A percentile compares a stretch with the other conserved stretches of the same genome.
phyloP scores from a whole-genome alignment of 2,797 vertebrate genomes.

The Syndactyla subalaris region DNA sequence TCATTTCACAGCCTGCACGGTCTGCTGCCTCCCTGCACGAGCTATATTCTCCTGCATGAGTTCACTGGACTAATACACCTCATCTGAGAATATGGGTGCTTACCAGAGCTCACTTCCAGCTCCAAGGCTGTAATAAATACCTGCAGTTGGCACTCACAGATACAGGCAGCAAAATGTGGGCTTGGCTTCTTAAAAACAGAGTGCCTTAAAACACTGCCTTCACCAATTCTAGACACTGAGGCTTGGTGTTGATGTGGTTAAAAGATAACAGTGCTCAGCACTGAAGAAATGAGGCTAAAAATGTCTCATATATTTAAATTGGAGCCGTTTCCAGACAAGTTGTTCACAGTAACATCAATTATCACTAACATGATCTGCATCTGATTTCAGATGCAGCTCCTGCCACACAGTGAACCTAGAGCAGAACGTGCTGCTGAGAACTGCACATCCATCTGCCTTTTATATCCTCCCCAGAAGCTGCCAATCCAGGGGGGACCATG shows the following conservation, averaged over 20 bases:
- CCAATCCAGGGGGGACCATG: conserved; percentile 12
- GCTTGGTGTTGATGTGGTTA: conserved; percentile 2
- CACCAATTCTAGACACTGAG: background rate
- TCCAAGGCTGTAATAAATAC: conserved; percentile 28
- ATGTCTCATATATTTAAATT: conserved; percentile 59
- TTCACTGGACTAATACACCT: conserved; percentile 40
- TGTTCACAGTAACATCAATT: conserved; percentile 70
- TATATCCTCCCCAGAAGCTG: conserved; percentile 59
- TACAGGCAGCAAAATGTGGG: background rate
- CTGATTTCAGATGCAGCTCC: conserved; percentile 70
- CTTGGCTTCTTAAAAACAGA: background rate
- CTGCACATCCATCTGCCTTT: conserved; percentile 66
- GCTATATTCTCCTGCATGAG: background rate
- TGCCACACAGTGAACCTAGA: conserved; percentile 37
- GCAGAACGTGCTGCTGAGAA: conserved; percentile 64
- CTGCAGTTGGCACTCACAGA: background rate
- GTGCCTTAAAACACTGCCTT: background rate
- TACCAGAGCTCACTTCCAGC: conserved; percentile 12
- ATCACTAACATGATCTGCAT: conserved; percentile 69
- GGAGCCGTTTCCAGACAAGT: conserved; percentile 61
- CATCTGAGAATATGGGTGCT: background rate
- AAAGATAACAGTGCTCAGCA: conserved; percentile 19
- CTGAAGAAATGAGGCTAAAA: conserved; percentile 33
- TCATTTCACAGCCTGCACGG: conserved; percentile 38
- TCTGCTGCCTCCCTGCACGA: conserved; percentile 24